These are phyloP conservation scores for Campoletis sonorensis DNA, from an alignment of 1,140 invertebrate species.

Conservation along the genomic window DNA sequence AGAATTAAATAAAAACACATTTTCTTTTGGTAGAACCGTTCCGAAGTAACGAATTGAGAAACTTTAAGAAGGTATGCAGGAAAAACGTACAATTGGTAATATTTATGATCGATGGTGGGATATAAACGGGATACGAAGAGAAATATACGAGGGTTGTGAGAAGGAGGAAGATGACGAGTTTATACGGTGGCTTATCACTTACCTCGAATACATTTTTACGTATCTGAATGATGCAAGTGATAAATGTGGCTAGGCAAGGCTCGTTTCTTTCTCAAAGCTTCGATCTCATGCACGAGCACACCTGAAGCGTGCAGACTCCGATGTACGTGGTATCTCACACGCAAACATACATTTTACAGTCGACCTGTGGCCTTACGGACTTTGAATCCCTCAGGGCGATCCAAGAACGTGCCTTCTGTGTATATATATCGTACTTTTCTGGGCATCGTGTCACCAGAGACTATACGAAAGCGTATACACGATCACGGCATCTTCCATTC, in stretches of 20 bases:
- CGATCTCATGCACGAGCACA: slow-evolving; percentile 16
- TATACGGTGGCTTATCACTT: slow-evolving; percentile 43
- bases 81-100: not conserved
- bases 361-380: not conserved
- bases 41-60: too few relatives aligned
- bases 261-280: slow-evolving; percentile 27
- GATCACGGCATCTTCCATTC: not conserved
- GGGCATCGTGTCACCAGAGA: slow-evolving; percentile 18
- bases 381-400: not conserved
- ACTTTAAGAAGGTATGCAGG: not conserved
- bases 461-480: slow-evolving; percentile 9
- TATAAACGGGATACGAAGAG: not conserved
- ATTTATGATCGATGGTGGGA: not conserved
- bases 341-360: slow-evolving; percentile 2
- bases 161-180: slow-evolving; percentile 18
- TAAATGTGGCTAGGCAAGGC: slow-evolving; percentile 46
- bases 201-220: slow-evolving; percentile 62
- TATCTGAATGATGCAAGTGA: slow-evolving; percentile 67
- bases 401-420: slow-evolving; percentile 11
- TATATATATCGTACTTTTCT: slow-evolving; percentile 6
- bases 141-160: not conserved
- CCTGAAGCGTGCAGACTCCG: slow-evolving; percentile 52
- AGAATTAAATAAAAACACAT: too few relatives aligned
- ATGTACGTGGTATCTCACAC: not conserved
- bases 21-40: too few relatives aligned